A percentile compares a stretch with the other conserved stretches of the same genome.
These are phyloP conservation scores for Ellobius talpinus DNA, from an alignment of 2,113 vertebrate species.

Conservation along the genomic window DNA sequence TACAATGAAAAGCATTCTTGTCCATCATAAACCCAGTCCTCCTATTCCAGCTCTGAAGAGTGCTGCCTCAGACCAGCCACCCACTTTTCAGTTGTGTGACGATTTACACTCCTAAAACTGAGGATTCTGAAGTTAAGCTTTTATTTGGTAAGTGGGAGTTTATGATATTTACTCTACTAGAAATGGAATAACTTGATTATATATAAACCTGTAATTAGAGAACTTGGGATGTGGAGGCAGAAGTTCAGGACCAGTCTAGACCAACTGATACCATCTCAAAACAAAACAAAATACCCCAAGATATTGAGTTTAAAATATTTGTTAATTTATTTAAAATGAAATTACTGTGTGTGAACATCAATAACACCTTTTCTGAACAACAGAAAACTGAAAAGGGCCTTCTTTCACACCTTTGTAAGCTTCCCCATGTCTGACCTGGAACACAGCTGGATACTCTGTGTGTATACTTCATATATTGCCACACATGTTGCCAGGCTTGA, in stretches of 20 bases:
- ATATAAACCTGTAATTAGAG: not conserved
- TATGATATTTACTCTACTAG: not conserved
- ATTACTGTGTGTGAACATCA: not conserved
- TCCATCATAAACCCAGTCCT: constrained; percentile 77
- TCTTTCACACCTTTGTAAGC: not conserved
- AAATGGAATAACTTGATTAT: not conserved
- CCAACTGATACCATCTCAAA: not conserved
- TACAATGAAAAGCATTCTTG: constrained; percentile 84
- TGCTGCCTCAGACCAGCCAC: constrained; percentile 40
- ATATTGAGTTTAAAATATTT: not conserved
- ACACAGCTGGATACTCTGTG: not conserved
- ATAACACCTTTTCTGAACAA: not conserved
- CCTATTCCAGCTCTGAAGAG: constrained; percentile 75
- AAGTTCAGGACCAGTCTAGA: not conserved
- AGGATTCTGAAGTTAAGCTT: not conserved
- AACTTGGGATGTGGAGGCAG: not conserved
- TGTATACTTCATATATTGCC: not conserved
- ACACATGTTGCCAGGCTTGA: not conserved
- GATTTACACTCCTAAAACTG: constrained; percentile 41
- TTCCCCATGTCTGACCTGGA: not conserved
- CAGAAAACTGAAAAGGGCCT: not conserved
- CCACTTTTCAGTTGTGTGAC: constrained; percentile 14
- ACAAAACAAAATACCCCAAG: not conserved
- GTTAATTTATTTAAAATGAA: constrained; percentile 44
- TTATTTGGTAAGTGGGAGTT: not conserved